Evolutionary conservation across 1,140 invertebrate genomes (phyloP).

Genomic region (Ditylenchus dipsaci): DNA sequence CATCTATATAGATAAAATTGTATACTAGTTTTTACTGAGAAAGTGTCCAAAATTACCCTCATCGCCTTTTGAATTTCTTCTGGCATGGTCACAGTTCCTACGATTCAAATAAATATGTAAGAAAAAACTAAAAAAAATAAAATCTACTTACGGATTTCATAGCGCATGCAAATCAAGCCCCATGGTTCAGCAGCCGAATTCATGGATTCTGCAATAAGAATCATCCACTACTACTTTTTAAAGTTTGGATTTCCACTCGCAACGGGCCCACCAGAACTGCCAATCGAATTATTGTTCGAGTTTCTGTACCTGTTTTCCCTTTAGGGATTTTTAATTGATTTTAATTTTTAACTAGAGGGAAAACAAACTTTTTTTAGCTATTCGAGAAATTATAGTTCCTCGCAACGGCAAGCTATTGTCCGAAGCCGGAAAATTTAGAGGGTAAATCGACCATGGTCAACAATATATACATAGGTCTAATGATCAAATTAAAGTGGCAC

Average conservation of each 20-base stretch:
- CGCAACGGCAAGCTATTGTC: too few species aligned
- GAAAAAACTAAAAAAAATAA: neutral
- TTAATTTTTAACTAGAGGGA: too few species aligned
- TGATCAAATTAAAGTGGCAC: neutral
- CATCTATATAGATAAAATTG: constrained; percentile 72
- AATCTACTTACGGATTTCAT: constrained; percentile 73
- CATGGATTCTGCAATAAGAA: constrained; percentile 76
- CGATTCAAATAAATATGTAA: neutral
- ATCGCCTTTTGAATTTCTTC: constrained; percentile 91
- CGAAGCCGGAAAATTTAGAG: too few species aligned
- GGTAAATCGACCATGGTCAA: too few species aligned
- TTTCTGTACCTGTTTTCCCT: too few species aligned
- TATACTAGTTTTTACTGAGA: neutral
- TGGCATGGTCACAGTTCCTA: constrained; percentile 67
- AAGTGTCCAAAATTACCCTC: constrained; percentile 64
- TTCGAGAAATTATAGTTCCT: too few species aligned
- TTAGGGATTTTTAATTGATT: too few species aligned
- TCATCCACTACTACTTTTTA: too few species aligned
- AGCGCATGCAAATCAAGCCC: constrained; percentile 89
- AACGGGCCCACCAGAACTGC: neutral
- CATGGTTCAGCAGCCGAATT: constrained; percentile 94
- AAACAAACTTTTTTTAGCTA: too few species aligned
- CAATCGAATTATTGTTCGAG: neutral
- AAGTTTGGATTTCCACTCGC: too few species aligned
- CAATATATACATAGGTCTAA: neutral